phyloP scores from a whole-genome alignment of 2,797 vertebrate genomes.

The Odontamblyopus rebecca region DNA sequence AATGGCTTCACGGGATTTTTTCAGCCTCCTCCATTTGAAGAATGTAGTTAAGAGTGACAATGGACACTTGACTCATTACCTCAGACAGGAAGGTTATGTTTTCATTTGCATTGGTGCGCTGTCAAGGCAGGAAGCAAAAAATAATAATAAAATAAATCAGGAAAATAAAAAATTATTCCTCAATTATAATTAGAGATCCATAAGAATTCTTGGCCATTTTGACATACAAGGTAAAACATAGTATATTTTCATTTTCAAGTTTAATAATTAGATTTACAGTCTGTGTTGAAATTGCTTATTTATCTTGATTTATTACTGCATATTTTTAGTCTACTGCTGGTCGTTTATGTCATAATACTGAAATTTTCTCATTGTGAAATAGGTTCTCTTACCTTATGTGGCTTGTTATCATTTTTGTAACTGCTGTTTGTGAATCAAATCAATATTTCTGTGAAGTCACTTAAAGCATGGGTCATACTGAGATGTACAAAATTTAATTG shows the following conservation, averaged over 20 bases:
- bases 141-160: too few species aligned
- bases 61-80: conserved; percentile 14
- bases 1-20: conserved; percentile 50
- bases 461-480: not conserved
- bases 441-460: not conserved
- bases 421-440: too few species aligned
- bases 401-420: not conserved
- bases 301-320: too few species aligned
- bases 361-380: too few species aligned
- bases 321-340: too few species aligned
- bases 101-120: not conserved
- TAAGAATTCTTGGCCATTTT: not conserved
- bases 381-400: not conserved
- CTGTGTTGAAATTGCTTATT: too few species aligned
- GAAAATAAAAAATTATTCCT: not conserved
- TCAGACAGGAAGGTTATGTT: conserved; percentile 6
- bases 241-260: too few species aligned
- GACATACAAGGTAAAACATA: too few species aligned
- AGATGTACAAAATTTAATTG: not conserved
- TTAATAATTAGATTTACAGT: too few species aligned
- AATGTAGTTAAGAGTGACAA: conserved; percentile 11
- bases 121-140: not conserved
- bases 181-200: not conserved
- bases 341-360: too few species aligned
- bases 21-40: conserved; percentile 13